These are phyloP conservation scores for Girardinichthys multiradiatus DNA, from an alignment of 2,113 vertebrate genomes.

Conservation along the genomic window DNA sequence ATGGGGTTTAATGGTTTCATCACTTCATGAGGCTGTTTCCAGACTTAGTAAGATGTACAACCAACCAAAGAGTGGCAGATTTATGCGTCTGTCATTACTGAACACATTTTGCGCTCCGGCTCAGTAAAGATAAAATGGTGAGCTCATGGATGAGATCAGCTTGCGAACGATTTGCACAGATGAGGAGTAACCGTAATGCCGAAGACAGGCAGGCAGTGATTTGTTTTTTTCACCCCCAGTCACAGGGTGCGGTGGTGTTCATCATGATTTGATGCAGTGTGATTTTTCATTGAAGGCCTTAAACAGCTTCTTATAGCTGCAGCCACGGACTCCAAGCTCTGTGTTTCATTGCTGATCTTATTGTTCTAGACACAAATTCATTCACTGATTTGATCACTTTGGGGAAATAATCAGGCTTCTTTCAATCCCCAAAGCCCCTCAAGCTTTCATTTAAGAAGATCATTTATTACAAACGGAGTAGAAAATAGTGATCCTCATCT, in stretches of 20 bases:
- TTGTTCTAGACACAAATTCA: constrained; percentile 13
- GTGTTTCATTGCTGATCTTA: background rate
- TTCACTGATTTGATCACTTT: constrained; percentile 7
- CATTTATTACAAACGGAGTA: background rate
- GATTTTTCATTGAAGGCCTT: background rate
- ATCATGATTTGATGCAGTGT: constrained; percentile 11
- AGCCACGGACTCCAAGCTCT: background rate
- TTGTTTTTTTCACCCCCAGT: constrained; percentile 18
- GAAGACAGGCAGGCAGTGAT: constrained; percentile 4
- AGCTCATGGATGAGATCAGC: constrained; percentile 19
- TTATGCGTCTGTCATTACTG: constrained; percentile 11
- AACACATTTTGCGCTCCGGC: constrained; percentile 23
- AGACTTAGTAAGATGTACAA: constrained; percentile 3
- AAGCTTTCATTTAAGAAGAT: background rate
- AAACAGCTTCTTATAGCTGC: constrained; percentile 20
- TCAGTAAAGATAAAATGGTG: constrained; percentile 24
- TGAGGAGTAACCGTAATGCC: background rate
- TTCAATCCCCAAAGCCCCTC: background rate
- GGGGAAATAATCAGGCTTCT: constrained; percentile 12
- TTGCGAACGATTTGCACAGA: background rate
- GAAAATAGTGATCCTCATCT: background rate
- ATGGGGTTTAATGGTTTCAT: background rate
- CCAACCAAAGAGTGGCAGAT: background rate
- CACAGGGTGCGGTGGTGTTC: background rate
- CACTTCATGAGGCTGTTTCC: constrained; percentile 5